These are phyloP conservation scores for Hermaeophaga mercurialis DNA, from an alignment of 2,888 invertebrate species.

Conservation along the genomic window DNA sequence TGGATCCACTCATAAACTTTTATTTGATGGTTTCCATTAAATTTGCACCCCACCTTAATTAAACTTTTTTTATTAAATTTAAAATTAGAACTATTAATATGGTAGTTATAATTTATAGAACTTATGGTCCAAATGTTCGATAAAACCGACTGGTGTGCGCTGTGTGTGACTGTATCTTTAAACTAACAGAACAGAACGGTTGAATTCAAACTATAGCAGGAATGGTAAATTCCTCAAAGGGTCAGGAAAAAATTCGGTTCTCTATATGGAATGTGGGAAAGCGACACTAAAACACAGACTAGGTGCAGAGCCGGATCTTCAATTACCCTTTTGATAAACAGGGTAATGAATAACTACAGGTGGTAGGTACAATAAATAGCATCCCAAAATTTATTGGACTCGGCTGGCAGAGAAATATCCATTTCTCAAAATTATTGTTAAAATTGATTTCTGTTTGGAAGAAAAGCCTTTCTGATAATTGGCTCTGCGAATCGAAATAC, in stretches of 20 bases:
- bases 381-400: too few relatives aligned
- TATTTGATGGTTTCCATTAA: too few relatives aligned
- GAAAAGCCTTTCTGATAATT: too few relatives aligned
- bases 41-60: too few relatives aligned
- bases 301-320: background rate
- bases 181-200: slow-evolving; percentile 31
- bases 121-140: slow-evolving; percentile 1
- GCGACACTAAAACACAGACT: slow-evolving; percentile 9
- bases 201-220: slow-evolving; percentile 34
- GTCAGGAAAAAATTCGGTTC: slow-evolving; percentile 19
- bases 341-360: background rate
- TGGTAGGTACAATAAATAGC: too few relatives aligned
- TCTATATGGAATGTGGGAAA: slow-evolving; percentile 31
- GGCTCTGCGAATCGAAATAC: too few relatives aligned
- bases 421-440: too few relatives aligned
- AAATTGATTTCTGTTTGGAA: too few relatives aligned
- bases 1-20: too few relatives aligned
- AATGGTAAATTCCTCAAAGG: slow-evolving; percentile 29
- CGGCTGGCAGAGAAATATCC: too few relatives aligned
- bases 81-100: background rate
- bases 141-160: background rate
- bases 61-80: background rate
- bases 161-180: slow-evolving; percentile 18
- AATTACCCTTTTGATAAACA: background rate
- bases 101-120: background rate